These are phyloP conservation scores for Colletes collaris DNA, from an alignment of 2,888 invertebrate species.

Conservation along the genomic window DNA sequence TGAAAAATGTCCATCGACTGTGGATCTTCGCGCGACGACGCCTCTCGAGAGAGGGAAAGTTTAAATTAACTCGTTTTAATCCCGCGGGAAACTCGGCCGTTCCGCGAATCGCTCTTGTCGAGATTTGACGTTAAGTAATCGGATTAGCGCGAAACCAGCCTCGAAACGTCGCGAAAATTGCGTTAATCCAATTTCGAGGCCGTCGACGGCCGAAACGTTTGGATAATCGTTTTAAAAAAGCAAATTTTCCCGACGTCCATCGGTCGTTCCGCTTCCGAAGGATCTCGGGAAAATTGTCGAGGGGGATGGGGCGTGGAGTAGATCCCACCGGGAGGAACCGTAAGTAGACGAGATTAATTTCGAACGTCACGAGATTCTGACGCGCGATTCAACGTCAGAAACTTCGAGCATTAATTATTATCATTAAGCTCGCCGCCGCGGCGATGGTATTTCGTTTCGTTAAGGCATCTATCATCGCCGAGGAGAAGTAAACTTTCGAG, in stretches of 20 bases:
- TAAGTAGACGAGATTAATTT: conserved; percentile 38
- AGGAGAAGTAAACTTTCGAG: conserved; percentile 25
- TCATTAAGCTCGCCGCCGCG: conserved; percentile 22
- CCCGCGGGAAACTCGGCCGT: conserved; percentile 60
- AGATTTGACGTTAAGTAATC: conserved; percentile 69
- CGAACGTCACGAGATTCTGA: conserved; percentile 36
- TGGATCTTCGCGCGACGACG: conserved; percentile 16
- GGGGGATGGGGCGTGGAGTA: too few species aligned
- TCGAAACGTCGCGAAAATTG: conserved; percentile 62
- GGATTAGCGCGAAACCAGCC: conserved; percentile 67
- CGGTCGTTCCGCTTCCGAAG: not conserved
- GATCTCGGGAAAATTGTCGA: not conserved
- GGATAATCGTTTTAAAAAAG: conserved; percentile 59
- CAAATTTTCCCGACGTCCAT: conserved; percentile 17
- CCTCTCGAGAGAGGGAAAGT: conserved; percentile 54
- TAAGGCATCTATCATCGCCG: conserved; percentile 36
- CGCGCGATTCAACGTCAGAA: conserved; percentile 35
- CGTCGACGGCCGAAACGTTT: conserved; percentile 55
- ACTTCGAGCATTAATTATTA: conserved; percentile 47
- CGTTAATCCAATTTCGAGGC: conserved; percentile 63
- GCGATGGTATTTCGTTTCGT: conserved; percentile 46
- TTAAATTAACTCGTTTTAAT: conserved; percentile 71
- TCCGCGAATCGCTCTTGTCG: conserved; percentile 60
- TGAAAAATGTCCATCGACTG: conserved; percentile 7
- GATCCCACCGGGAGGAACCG: not conserved